Conservation (phyloP, 2,888 invertebrate species). For the Cephus sareptanus region DNA sequence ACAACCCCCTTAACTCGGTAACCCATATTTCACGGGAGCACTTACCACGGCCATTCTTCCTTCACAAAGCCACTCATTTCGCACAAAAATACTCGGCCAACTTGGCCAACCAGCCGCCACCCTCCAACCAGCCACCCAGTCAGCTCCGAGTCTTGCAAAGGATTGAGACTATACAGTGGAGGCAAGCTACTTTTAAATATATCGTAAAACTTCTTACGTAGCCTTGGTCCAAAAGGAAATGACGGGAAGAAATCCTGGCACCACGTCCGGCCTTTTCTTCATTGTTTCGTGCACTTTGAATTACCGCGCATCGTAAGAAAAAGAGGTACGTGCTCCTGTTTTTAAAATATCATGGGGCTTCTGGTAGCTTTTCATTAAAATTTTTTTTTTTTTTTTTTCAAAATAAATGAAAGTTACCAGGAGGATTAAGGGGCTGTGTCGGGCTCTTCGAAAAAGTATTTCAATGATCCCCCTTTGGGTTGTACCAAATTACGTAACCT, state of each 20-base stretch:
- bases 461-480: neutral
- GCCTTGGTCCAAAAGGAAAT: constrained; percentile 5
- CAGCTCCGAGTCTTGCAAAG: neutral
- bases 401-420: neutral
- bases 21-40: constrained; percentile 63
- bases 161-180: constrained; percentile 13
- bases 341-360: neutral
- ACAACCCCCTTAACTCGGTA: constrained; percentile 58
- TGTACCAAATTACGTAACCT: neutral
- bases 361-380: neutral
- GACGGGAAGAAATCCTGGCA: constrained; percentile 27
- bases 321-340: neutral
- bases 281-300: constrained; percentile 18
- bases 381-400: neutral
- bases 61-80: constrained; percentile 59
- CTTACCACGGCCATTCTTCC: constrained; percentile 58
- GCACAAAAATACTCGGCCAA: constrained; percentile 49
- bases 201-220: constrained; percentile 37
- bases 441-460: neutral
- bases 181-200: constrained; percentile 38
- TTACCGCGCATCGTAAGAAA: neutral
- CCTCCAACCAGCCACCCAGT: neutral
- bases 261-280: constrained; percentile 36
- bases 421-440: neutral
- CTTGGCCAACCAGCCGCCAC: neutral